Conservation (phyloP, 2,888 invertebrate species). For the Augochlorella aurata region DNA sequence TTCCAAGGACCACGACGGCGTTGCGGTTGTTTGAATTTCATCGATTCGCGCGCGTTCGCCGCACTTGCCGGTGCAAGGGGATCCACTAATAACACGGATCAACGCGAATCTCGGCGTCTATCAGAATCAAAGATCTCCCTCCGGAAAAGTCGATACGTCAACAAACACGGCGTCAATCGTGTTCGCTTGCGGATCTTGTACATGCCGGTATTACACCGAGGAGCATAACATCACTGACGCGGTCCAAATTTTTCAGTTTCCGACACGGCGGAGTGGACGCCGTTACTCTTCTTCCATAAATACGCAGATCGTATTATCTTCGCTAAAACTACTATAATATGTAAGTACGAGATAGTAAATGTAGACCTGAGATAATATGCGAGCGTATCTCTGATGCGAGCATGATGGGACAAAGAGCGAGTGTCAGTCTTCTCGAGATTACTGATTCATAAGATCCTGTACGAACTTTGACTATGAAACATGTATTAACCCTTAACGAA, state of each 20-base stretch:
- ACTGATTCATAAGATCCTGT: no score
- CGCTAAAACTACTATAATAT: no score
- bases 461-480: no score
- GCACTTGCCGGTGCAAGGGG: slow-evolving; percentile 12
- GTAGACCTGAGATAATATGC: no score
- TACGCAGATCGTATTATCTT: no score
- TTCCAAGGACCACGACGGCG: no score
- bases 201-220: not conserved
- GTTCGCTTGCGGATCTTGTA: slow-evolving; percentile 16
- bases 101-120: slow-evolving; percentile 37
- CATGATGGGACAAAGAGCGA: no score
- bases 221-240: not conserved
- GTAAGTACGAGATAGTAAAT: no score
- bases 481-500: no score
- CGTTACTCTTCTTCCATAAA: not conserved
- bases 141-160: slow-evolving; percentile 62
- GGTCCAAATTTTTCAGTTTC: not conserved
- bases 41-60: slow-evolving; percentile 1
- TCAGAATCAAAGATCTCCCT: slow-evolving; percentile 56
- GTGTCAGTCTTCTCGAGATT: no score
- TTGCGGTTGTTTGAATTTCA: slow-evolving; percentile 27
- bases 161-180: slow-evolving; percentile 61
- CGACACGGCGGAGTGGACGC: no score
- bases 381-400: no score
- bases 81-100: slow-evolving; percentile 44